Evolutionary conservation across 1,140 invertebrate genomes (phyloP), one percentile per base, ranked within the genome.

Genomic region (Drosophila paulistorum): DNA sequence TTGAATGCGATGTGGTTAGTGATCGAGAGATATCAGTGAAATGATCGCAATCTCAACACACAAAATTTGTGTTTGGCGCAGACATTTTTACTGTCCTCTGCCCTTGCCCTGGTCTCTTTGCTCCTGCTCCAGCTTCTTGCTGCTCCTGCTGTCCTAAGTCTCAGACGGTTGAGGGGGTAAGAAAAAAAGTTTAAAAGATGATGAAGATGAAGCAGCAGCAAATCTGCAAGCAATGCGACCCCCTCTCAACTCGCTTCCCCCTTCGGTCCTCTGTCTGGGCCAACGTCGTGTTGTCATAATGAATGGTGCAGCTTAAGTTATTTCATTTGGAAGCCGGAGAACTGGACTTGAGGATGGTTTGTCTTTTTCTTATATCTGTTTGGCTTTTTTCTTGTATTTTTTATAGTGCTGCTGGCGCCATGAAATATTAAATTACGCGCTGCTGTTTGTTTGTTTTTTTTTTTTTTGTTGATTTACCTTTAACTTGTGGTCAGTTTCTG

Each of bases 371-470:
- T 70, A 66, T 48, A 42, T 17, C 67, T 39, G 63, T 39, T 51
- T 66, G 59, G 66, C 35, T 55, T 45, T 63, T 55, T 48, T 9
- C 64, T 35, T 48, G 14, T 20, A 45, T 73, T 60, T 79, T 91
- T 91, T 90, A 91, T 91, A 86, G 90, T 84, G 76, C 74, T 84
- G 76, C 85, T 91, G 90, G 90, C 90, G 90, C 90, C 90, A 91
- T 90, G 75, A 91, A 91, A 91, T 91, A 91, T 91, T 91, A 91
- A 91, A 91, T 91, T 91, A 91, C 90, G 77, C 75, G 83, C 83
- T 89, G 83, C 83, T 87, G 83, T 89, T 87, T 84, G 63, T 73
- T 64, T 20, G 30, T 71, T 57, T 48, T 59, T 11, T 65, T 33
- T 11, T 13, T 11, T 65, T 33, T 11, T 13, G 20, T 14, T 66